These are phyloP conservation scores for Neolamprologus hecqui DNA, from an alignment of 2,113 vertebrate genomes.

Conservation along the genomic window DNA sequence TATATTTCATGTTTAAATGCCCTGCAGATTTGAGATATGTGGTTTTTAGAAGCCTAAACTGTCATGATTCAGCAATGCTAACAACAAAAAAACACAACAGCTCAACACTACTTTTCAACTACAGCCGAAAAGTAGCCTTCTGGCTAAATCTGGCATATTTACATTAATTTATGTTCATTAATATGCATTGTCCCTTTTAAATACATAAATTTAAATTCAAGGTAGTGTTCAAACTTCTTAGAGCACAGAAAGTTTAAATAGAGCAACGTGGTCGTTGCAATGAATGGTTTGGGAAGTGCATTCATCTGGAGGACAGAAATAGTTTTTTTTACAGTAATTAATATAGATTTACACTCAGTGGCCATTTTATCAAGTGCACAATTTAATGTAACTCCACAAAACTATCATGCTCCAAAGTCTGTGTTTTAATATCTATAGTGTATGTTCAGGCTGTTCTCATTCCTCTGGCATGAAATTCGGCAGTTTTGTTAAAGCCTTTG, in stretches of 20 bases:
- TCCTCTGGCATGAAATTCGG: accelerated
- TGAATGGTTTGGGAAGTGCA: neutral
- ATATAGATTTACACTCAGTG: neutral
- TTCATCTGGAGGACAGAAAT: neutral
- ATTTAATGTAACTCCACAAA: neutral
- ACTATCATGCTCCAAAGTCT: neutral
- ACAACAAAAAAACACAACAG: neutral
- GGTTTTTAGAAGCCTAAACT: neutral
- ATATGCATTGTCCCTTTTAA: neutral
- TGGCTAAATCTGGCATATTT: neutral
- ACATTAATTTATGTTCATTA: neutral
- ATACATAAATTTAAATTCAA: neutral
- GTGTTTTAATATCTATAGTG: neutral
- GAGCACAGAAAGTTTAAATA: neutral
- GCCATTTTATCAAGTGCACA: neutral
- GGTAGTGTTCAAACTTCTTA: neutral
- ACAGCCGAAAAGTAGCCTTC: neutral
- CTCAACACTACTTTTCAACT: neutral
- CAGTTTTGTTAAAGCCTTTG: neutral
- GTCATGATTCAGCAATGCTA: neutral
- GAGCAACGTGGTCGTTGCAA: neutral
- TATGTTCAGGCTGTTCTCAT: neutral
- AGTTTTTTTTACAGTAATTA: accelerated
- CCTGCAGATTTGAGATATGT: neutral
- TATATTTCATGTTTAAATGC: neutral